Percentiles rank a stretch among this genome's conserved stretches.
Evolutionary conservation across 2,113 vertebrate genomes (phyloP).

Genomic region (Carlito syrichta): DNA sequence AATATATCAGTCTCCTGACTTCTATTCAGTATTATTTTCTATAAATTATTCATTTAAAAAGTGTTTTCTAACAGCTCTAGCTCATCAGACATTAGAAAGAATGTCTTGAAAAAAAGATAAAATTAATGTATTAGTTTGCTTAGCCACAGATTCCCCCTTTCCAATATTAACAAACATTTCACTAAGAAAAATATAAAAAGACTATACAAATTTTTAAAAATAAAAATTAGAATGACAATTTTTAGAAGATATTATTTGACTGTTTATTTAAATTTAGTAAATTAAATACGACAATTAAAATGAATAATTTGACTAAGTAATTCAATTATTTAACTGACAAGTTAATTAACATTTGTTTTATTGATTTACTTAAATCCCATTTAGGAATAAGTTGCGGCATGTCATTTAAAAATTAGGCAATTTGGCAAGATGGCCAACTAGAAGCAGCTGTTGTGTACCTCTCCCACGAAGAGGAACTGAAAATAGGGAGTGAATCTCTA

Average conservation of each 20-base stretch:
- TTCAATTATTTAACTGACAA: background rate
- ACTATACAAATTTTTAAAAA: background rate
- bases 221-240: background rate
- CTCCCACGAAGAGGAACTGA: no score
- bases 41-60: background rate
- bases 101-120: background rate
- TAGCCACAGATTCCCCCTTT: background rate
- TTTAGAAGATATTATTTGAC: background rate
- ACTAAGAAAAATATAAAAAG: background rate
- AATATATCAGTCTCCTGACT: background rate
- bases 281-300: background rate
- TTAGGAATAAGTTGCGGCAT: constrained; percentile 23
- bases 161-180: background rate
- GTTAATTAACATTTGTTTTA: background rate
- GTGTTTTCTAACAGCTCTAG: background rate
- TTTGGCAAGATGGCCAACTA: no score
- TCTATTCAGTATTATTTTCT: background rate
- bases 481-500: no score
- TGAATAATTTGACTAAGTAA: background rate
- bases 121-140: background rate
- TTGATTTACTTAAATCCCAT: background rate
- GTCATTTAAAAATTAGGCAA: background rate
- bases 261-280: background rate
- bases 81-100: background rate
- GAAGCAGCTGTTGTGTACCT: no score